These are phyloP conservation scores for Trachelus stipa DNA, from an alignment of 2,888 invertebrate genomes.

Conservation along the genomic window DNA sequence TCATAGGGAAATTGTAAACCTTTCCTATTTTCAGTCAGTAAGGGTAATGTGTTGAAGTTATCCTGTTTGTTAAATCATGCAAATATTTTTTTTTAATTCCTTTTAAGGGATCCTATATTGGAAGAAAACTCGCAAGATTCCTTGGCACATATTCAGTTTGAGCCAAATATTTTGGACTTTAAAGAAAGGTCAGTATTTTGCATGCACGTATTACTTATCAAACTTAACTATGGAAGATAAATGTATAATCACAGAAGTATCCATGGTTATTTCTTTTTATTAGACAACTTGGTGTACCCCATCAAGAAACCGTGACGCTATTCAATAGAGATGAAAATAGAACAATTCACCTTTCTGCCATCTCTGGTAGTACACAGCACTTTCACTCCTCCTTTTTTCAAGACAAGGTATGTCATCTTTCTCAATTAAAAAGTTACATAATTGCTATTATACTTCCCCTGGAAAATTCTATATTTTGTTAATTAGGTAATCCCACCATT, in stretches of 20 bases:
- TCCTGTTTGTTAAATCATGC: conserved; percentile 15
- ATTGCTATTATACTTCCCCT: neutral
- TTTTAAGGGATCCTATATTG: conserved; percentile 47
- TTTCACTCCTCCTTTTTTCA: conserved; percentile 98
- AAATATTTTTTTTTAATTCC: conserved; percentile 23
- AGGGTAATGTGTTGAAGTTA: conserved; percentile 21
- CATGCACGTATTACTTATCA: conserved; percentile 1
- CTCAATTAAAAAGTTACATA: neutral
- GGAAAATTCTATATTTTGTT: conserved; percentile 28
- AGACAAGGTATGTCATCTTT: conserved; percentile 78
- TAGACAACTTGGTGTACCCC: conserved; percentile 88
- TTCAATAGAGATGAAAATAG: conserved; percentile 88
- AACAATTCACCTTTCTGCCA: conserved; percentile 91
- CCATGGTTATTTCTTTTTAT: conserved; percentile 20
- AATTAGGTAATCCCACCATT: conserved; percentile 86
- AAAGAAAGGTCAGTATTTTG: conserved; percentile 72
- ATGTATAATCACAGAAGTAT: neutral
- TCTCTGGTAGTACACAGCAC: conserved; percentile 93
- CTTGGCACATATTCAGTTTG: conserved; percentile 70
- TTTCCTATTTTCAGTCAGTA: conserved; percentile 51
- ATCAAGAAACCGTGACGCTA: conserved; percentile 86
- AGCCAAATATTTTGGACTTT: conserved; percentile 78
- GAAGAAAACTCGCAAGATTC: conserved; percentile 59
- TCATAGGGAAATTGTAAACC: conserved; percentile 24
- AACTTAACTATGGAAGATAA: neutral